A percentile compares a stretch with the other conserved stretches of the same genome.
These are phyloP conservation scores for Hydrozoanthus gracilis DNA, from an alignment of 92 coral and sea anemone genomes.

Conservation along the genomic window DNA sequence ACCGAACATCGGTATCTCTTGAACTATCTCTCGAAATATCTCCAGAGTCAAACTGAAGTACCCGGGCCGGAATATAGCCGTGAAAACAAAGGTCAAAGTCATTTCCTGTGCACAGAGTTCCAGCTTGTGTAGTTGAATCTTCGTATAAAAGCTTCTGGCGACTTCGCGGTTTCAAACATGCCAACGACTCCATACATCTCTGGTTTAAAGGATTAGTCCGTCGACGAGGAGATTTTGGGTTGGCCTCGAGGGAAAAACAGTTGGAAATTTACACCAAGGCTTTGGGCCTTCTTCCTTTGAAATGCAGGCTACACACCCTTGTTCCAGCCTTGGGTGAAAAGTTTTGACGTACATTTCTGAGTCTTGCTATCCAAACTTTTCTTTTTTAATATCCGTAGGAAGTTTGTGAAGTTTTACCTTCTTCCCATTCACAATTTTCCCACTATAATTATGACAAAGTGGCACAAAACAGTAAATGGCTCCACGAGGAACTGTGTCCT, in stretches of 20 bases:
- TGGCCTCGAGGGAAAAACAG: slow-evolving; percentile 46
- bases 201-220: slow-evolving; percentile 14
- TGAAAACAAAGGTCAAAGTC: slow-evolving; percentile 30
- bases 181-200: slow-evolving; percentile 18
- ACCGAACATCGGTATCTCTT: slow-evolving; percentile 25
- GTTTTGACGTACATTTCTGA: slow-evolving; percentile 39
- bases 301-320: slow-evolving; percentile 44
- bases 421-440: slow-evolving; percentile 52
- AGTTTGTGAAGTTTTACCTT: slow-evolving; percentile 34
- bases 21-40: slow-evolving; percentile 29
- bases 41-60: slow-evolving; percentile 38
- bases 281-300: slow-evolving; percentile 46
- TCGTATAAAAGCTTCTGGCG: not conserved
- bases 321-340: slow-evolving; percentile 35
- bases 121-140: slow-evolving; percentile 7
- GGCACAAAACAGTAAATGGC: slow-evolving; percentile 50
- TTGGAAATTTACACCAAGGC: no score
- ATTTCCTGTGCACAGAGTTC: not conserved
- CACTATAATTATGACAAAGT: slow-evolving; percentile 43
- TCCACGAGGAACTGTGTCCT: slow-evolving; percentile 36
- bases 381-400: slow-evolving; percentile 44
- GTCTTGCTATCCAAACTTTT: slow-evolving; percentile 41
- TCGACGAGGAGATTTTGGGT: slow-evolving; percentile 29
- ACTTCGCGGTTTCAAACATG: slow-evolving; percentile 33
- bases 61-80: slow-evolving; percentile 35